These are phyloP conservation scores for Cotesia typhae DNA, from an alignment of 1,140 invertebrate genomes.

Conservation along the genomic window DNA sequence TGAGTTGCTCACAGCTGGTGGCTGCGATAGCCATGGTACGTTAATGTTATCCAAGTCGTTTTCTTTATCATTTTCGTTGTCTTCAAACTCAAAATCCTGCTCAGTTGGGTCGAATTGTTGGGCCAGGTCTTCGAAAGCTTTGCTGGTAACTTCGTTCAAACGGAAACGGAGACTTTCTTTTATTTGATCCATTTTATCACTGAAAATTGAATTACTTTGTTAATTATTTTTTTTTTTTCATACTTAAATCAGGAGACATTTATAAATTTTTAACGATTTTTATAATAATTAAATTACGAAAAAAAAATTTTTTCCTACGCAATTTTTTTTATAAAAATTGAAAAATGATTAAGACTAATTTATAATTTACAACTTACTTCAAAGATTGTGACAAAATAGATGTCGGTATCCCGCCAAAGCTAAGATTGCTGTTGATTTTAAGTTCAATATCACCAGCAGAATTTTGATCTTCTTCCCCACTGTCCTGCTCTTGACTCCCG, in stretches of 20 bases:
- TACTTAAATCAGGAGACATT: too few relatives aligned
- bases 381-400: constrained; percentile 58
- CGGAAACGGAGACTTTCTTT: constrained; percentile 68
- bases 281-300: not conserved
- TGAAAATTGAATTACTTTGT: constrained; percentile 48
- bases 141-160: constrained; percentile 68
- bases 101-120: constrained; percentile 67
- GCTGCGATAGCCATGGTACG: not conserved
- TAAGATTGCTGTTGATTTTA: constrained; percentile 42
- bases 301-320: not conserved
- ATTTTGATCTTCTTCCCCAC: constrained; percentile 37
- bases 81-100: constrained; percentile 41
- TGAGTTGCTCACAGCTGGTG: not conserved
- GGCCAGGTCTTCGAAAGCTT: constrained; percentile 66
- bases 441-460: constrained; percentile 27
- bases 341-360: not conserved
- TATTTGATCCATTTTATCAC: constrained; percentile 72
- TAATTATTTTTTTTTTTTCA: too few relatives aligned
- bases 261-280: too few relatives aligned
- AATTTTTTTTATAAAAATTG: too few relatives aligned
- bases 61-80: constrained; percentile 42
- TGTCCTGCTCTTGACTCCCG: not conserved
- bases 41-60: constrained; percentile 43
- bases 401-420: constrained; percentile 55
- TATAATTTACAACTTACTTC: constrained; percentile 46